Evolutionary conservation across 2,113 vertebrate genomes (phyloP).

Genomic region (Alouatta palliata): DNA sequence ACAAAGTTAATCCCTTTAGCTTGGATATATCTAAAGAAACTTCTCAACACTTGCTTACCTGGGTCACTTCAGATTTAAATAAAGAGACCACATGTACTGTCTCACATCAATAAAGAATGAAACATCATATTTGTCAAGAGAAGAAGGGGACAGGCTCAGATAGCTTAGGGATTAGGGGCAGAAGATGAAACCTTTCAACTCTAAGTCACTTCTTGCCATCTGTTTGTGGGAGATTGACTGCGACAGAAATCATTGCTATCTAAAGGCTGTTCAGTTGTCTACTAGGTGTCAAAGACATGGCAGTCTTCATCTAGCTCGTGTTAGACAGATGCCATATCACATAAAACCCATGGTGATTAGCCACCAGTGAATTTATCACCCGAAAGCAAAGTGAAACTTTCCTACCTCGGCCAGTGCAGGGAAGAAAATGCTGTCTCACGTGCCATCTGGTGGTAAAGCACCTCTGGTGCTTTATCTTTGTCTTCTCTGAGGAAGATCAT

Average conservation of each 20-base stretch:
- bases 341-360: constrained; percentile 53
- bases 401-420: neutral
- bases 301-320: constrained; percentile 27
- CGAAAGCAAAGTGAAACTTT: neutral
- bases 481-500: neutral
- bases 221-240: constrained; percentile 9
- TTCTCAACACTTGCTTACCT: neutral
- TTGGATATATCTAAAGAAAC: neutral
- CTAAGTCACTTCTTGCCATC: neutral
- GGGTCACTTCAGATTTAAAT: constrained; percentile 52
- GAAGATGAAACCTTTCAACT: constrained; percentile 41
- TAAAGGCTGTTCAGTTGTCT: neutral
- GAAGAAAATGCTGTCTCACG: neutral
- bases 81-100: neutral
- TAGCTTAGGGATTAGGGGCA: neutral
- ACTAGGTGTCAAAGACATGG: constrained; percentile 25
- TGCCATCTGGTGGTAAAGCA: neutral
- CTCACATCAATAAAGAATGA: neutral
- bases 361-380: neutral
- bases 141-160: neutral
- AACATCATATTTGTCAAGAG: neutral
- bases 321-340: constrained; percentile 40
- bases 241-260: constrained; percentile 60
- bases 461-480: neutral
- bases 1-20: neutral